Percentiles rank a stretch among this genome's conserved stretches.
These are phyloP conservation scores for Calameuta idolon DNA, from an alignment of 2,888 invertebrate genomes.

Conservation along the genomic window DNA sequence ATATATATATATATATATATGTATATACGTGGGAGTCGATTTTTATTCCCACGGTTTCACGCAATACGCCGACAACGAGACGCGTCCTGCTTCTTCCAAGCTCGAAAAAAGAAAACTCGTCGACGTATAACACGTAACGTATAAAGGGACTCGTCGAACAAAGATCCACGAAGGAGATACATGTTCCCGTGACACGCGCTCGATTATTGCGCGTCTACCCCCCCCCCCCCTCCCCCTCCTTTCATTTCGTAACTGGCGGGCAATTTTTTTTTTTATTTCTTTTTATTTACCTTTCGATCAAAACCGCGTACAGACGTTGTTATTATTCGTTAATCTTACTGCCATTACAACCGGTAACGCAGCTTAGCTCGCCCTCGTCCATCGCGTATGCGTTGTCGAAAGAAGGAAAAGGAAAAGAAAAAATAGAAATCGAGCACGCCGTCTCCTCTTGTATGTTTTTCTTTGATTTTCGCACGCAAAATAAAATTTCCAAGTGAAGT, in stretches of 20 bases:
- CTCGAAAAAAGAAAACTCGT: too few species aligned
- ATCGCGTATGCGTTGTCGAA: neutral
- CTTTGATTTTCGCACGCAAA: neutral
- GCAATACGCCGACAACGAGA: neutral
- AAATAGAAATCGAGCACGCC: neutral
- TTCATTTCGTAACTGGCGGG: neutral
- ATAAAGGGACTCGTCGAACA: neutral
- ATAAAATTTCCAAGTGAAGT: neutral
- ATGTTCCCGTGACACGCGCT: neutral
- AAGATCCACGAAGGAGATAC: neutral
- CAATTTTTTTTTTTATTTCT: neutral
- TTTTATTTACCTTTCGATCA: neutral
- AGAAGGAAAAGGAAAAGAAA: neutral
- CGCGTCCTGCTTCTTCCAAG: neutral
- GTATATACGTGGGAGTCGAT: neutral
- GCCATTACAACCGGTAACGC: neutral
- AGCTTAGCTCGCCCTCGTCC: neutral
- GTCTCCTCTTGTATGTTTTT: neutral
- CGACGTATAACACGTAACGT: neutral
- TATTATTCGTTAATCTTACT: neutral
- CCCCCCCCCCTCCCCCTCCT: neutral
- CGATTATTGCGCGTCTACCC: neutral
- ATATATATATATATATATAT: too few species aligned
- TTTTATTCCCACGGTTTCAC: neutral
- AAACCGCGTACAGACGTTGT: neutral